phyloP scores from a whole-genome alignment of 2,888 invertebrate genomes.

The Campoplex nolae region DNA sequence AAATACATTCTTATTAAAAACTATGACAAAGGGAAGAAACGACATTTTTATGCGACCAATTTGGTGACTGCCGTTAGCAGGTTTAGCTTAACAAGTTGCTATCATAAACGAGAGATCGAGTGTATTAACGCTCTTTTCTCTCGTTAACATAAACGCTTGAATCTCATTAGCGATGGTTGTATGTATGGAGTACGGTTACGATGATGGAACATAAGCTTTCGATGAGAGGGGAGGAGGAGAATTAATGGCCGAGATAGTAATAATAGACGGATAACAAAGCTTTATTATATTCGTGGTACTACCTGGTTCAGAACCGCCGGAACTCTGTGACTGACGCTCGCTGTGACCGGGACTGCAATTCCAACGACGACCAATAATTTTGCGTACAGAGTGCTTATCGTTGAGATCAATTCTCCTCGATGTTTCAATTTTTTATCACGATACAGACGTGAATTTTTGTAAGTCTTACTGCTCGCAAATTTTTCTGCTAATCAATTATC shows the following conservation, averaged over 20 bases:
- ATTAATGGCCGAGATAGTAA: slow-evolving; percentile 33
- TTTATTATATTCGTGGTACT: slow-evolving; percentile 53
- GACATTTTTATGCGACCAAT: neutral
- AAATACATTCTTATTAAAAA: too few relatives aligned
- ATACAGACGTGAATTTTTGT: slow-evolving; percentile 53
- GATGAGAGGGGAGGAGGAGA: neutral
- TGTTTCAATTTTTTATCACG: slow-evolving; percentile 71
- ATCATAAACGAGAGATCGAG: slow-evolving; percentile 51
- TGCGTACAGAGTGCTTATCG: slow-evolving; percentile 89
- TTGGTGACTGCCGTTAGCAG: neutral
- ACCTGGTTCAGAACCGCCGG: slow-evolving; percentile 91
- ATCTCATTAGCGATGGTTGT: slow-evolving; percentile 62
- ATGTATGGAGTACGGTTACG: slow-evolving; percentile 66
- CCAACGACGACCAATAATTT: slow-evolving; percentile 91
- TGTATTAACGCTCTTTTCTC: slow-evolving; percentile 50
- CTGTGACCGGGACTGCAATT: slow-evolving; percentile 94
- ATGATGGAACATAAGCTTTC: slow-evolving; percentile 18
- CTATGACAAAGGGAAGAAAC: too few relatives aligned
- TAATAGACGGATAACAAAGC: slow-evolving; percentile 53
- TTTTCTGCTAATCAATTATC: slow-evolving; percentile 34
- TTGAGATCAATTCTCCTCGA: slow-evolving; percentile 79
- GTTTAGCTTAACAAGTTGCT: slow-evolving; percentile 27
- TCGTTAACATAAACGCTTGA: slow-evolving; percentile 64
- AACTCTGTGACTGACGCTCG: slow-evolving; percentile 92
- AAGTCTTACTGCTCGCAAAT: slow-evolving; percentile 42